Conservation (phyloP, 1,140 invertebrate genomes). For the Grapholita molesta region DNA sequence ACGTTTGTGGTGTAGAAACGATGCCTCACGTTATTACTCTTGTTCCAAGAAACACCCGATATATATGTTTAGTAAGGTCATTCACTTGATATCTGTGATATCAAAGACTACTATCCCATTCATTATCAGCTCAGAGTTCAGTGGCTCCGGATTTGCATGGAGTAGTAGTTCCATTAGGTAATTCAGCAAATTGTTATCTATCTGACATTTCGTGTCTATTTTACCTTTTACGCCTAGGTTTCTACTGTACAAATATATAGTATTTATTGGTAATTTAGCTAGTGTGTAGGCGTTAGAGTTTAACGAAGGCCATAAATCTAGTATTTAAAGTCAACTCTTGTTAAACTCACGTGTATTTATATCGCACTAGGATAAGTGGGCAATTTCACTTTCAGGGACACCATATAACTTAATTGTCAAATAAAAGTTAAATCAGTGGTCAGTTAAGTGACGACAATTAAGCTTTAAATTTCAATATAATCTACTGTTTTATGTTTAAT, state of each 20-base stretch:
- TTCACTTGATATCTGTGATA: neutral
- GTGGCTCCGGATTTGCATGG: neutral
- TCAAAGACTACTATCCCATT: neutral
- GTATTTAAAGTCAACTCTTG: too few relatives aligned
- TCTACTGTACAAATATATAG: neutral
- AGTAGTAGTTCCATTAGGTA: neutral
- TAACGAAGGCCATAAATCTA: too few relatives aligned
- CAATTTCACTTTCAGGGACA: too few relatives aligned
- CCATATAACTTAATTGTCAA: too few relatives aligned
- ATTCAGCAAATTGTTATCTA: neutral
- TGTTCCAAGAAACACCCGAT: neutral
- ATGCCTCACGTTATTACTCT: too few relatives aligned
- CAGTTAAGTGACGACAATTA: too few relatives aligned
- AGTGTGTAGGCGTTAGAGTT: neutral
- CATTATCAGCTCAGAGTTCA: constrained; percentile 3
- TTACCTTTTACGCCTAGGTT: neutral
- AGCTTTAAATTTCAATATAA: too few relatives aligned
- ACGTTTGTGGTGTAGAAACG: too few relatives aligned
- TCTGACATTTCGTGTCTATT: neutral
- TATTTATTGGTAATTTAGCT: neutral
- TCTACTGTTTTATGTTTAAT: too few relatives aligned
- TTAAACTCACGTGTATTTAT: too few relatives aligned
- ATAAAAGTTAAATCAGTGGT: too few relatives aligned
- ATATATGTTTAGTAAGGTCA: neutral
- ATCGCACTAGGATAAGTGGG: too few relatives aligned